Conservation (phyloP, 1,140 invertebrate species). For the Watersipora subatra region DNA sequence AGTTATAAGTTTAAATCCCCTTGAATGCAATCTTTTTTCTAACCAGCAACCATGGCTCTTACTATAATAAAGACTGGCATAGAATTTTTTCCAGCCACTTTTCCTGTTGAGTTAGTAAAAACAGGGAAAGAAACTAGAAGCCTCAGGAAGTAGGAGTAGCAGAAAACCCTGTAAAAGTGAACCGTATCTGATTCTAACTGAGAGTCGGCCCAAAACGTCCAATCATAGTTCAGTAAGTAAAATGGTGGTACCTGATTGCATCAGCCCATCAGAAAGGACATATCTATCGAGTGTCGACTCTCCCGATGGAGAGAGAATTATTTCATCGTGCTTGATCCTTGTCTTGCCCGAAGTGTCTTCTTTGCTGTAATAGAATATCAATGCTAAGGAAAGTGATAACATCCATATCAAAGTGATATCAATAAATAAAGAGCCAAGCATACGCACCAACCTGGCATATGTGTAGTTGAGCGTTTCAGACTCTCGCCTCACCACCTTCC, state of each 20-base stretch:
- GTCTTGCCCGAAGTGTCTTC: not conserved
- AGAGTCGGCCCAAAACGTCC: not conserved
- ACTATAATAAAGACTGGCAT: too few relatives aligned
- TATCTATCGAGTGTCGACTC: not conserved
- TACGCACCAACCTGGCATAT: conserved; percentile 51
- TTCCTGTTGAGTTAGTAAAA: not conserved
- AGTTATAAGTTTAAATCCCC: too few relatives aligned
- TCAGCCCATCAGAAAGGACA: not conserved
- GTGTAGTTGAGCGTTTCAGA: conserved; percentile 68
- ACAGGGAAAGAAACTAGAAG: too few relatives aligned
- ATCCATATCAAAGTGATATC: not conserved
- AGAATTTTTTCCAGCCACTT: too few relatives aligned
- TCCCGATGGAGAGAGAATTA: not conserved
- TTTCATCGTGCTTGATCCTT: not conserved
- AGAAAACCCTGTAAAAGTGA: not conserved
- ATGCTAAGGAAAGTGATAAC: not conserved
- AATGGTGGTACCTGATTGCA: not conserved
- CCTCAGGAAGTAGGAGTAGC: too few relatives aligned
- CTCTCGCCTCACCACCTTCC: conserved; percentile 56
- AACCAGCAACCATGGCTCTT: too few relatives aligned
- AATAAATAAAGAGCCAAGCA: not conserved
- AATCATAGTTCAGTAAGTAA: not conserved
- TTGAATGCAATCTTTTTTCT: too few relatives aligned
- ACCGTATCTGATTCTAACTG: not conserved
- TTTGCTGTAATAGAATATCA: not conserved